A percentile compares a stretch with the other conserved stretches of the same genome.
These are phyloP conservation scores for Cotesia congregata DNA, from an alignment of 2,888 invertebrate genomes.

Conservation along the genomic window DNA sequence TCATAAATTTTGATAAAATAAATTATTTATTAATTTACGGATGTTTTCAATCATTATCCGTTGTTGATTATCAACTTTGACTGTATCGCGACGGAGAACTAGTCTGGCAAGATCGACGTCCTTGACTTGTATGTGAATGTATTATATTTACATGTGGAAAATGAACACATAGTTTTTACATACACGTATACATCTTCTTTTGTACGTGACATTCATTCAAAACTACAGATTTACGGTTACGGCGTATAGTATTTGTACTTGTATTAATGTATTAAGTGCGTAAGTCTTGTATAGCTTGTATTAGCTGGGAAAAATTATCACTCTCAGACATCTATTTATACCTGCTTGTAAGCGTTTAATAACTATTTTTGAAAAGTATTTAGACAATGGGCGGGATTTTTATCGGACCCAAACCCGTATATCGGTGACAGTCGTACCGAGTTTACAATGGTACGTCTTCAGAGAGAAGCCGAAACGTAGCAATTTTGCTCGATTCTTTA, in stretches of 20 bases:
- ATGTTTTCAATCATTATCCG: neutral
- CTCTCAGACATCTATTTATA: neutral
- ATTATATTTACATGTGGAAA: neutral
- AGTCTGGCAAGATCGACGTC: conserved; percentile 21
- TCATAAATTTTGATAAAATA: neutral
- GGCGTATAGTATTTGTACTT: neutral
- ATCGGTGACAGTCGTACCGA: neutral
- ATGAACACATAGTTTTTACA: neutral
- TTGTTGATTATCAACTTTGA: neutral
- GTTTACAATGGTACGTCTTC: neutral
- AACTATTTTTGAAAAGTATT: neutral
- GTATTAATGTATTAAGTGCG: neutral
- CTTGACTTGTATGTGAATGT: conserved; percentile 10
- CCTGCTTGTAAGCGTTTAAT: neutral
- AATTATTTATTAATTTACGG: neutral
- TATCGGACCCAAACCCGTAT: neutral
- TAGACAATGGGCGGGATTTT: neutral
- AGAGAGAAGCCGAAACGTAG: neutral
- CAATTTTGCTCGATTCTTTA: neutral
- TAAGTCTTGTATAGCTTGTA: neutral
- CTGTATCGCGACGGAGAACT: conserved; percentile 9
- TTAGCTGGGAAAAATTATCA: neutral
- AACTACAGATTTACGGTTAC: neutral
- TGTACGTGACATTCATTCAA: neutral
- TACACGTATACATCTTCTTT: neutral